Evolutionary conservation across 1,140 invertebrate species (phyloP).

Genomic region (Zaprionus vittiger): DNA sequence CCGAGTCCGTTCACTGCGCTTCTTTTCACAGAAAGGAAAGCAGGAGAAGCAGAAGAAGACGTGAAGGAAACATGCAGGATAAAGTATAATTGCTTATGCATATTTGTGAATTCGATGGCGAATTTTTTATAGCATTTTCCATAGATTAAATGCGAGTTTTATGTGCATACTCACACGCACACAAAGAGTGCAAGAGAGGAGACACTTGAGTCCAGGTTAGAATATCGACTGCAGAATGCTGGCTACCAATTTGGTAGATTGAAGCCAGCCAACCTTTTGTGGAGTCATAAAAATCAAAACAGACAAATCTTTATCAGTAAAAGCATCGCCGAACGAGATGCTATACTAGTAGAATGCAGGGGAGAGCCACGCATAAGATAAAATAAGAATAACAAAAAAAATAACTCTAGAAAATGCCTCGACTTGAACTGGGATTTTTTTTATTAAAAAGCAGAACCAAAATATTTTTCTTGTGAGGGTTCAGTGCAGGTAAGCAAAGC

Average conservation of each 20-base stretch:
- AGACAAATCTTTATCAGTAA: slow-evolving; percentile 78
- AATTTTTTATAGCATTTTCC: slow-evolving; percentile 59
- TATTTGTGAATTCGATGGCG: slow-evolving; percentile 56
- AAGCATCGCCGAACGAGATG: slow-evolving; percentile 49
- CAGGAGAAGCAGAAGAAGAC: not conserved
- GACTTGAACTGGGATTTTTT: slow-evolving; percentile 40
- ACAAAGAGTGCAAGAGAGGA: slow-evolving; percentile 7
- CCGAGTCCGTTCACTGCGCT: not conserved
- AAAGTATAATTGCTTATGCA: slow-evolving; percentile 56
- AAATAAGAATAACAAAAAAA: slow-evolving; percentile 28
- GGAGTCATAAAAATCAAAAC: slow-evolving; percentile 79
- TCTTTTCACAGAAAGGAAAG: not conserved
- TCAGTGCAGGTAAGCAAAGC: slow-evolving; percentile 50
- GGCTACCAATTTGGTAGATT: slow-evolving; percentile 48
- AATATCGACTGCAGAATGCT: slow-evolving; percentile 9
- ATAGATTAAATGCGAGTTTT: slow-evolving; percentile 68
- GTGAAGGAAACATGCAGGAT: slow-evolving; percentile 8
- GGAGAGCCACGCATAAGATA: not conserved
- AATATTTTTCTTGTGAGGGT: slow-evolving; percentile 24
- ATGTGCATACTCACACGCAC: slow-evolving; percentile 33
- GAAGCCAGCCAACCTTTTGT: slow-evolving; percentile 55
- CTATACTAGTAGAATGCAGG: not conserved
- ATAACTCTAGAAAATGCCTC: slow-evolving; percentile 17
- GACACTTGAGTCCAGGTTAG: not conserved
- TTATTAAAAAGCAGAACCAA: slow-evolving; percentile 34